These are phyloP conservation scores for Alligator sinensis DNA, from an alignment of 2,113 vertebrate species.

Conservation along the genomic window DNA sequence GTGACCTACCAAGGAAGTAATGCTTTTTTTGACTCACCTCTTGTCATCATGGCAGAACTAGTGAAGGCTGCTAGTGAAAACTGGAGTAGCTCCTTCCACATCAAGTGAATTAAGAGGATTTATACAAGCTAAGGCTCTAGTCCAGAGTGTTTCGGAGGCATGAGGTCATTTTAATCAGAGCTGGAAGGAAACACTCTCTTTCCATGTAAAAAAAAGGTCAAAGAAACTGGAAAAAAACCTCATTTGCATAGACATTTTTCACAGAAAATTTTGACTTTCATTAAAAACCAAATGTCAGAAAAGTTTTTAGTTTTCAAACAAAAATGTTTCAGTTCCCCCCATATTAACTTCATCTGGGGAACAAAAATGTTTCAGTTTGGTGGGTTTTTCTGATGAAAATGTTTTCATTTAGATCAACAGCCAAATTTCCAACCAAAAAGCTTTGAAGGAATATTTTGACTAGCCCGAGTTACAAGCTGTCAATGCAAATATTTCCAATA, in stretches of 20 bases:
- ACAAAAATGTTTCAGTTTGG: not conserved
- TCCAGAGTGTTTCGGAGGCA: not conserved
- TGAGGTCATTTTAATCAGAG: not conserved
- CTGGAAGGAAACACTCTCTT: not conserved
- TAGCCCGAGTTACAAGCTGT: not conserved
- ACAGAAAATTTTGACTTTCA: not conserved
- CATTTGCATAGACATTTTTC: not conserved
- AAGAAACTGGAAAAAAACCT: not conserved
- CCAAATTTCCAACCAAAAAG: not conserved
- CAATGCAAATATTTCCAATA: not conserved
- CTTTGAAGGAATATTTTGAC: not conserved
- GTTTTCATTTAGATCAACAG: not conserved
- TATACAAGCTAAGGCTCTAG: accelerated
- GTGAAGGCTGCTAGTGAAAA: not conserved
- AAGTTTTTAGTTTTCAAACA: too few relatives aligned
- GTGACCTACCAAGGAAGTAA: not conserved
- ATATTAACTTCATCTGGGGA: too few relatives aligned
- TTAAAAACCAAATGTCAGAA: not conserved
- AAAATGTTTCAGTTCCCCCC: too few relatives aligned
- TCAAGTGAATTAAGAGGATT: not conserved
- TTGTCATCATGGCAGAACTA: not conserved
- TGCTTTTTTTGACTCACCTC: not conserved
- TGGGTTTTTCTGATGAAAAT: not conserved
- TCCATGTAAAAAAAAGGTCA: not conserved
- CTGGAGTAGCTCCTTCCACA: not conserved